Base-by-base conservation (phyloP, 2,888 invertebrate species). In the Lingula anatina region DNA sequence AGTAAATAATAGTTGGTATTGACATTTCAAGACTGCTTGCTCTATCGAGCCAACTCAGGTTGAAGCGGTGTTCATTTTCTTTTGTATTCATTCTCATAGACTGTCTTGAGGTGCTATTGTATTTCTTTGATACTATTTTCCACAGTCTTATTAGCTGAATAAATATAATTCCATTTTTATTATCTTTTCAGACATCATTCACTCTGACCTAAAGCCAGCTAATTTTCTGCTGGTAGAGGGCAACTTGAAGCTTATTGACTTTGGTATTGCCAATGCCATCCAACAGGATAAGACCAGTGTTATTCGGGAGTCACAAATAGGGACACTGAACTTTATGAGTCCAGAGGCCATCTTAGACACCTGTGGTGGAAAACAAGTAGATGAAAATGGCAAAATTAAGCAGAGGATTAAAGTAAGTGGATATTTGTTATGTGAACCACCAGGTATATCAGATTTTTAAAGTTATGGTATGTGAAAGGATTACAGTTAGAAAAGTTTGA, bases 141-240 rank as follows among this genome's bases (percentile, higher is more conserved):
- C n/a, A n/a, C n/a, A n/a, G n/a, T n/a, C n/a, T n/a, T n/a, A n/a
- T n/a, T n/a, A n/a, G n/a, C n/a, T n/a, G n/a, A n/a, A n/a, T n/a
- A n/a, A n/a, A n/a, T n/a, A n/a, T n/a, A n/a, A n/a, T n/a, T n/a
- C n/a, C n/a, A n/a, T n/a, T n/a, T n/a, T n/a, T n/a, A n/a, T n/a
- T n/a, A n/a, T n/a, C n/a, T 37, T 53, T 72, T 18, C 69, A 90
- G 92, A 90, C 46, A 90, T 97, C 2, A 90, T 97, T 62, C 97
- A 97, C 79, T 89, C 93, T 0, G 97, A 99, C 78, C 79, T 97
- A 61, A 97, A 97, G 76, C 97, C 97, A 0, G 92, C 92, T 0
- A 97, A 97, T 79, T 99, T 97, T 78, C 81, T 97, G 38, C 81
- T 92, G 70, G 89, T 90, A 5, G 84, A 85, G 55, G 90, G 89